Percentiles rank a stretch among this genome's conserved stretches.
Evolutionary conservation across 2,797 vertebrate genomes (phyloP).

Genomic region (Paedocypris micromegethes): DNA sequence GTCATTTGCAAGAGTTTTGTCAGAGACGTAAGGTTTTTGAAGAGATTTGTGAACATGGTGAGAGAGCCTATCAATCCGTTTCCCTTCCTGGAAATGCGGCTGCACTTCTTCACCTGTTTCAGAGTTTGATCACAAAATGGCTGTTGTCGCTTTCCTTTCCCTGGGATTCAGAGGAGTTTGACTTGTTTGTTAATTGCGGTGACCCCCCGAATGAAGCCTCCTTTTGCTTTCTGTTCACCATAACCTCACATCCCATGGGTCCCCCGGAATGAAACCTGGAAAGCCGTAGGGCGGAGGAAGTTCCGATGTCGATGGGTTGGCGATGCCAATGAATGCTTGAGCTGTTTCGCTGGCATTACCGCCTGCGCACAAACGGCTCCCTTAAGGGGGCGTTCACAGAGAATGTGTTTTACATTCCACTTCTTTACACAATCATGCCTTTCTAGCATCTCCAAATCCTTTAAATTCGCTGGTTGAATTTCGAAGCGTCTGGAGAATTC

Average conservation of each 20-base stretch:
- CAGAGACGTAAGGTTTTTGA: constrained; percentile 70
- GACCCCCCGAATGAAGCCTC: constrained; percentile 58
- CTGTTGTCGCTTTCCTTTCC: constrained; percentile 52
- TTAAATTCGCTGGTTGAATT: no score
- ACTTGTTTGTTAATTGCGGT: constrained; percentile 44
- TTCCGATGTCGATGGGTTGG: not conserved
- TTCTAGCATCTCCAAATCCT: no score
- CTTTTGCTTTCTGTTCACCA: constrained; percentile 17
- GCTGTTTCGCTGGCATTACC: constrained; percentile 26
- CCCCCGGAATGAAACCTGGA: constrained; percentile 18
- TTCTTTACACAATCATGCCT: no score
- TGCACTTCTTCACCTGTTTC: constrained; percentile 37
- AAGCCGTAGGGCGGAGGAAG: not conserved
- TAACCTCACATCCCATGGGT: constrained; percentile 31
- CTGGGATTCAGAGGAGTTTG: constrained; percentile 41
- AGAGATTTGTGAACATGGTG: constrained; percentile 75
- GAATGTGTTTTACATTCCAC: no score
- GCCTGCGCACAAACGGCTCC: constrained; percentile 19
- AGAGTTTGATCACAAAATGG: constrained; percentile 52
- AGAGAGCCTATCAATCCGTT: constrained; percentile 55
- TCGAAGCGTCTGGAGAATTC: no score
- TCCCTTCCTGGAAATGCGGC: constrained; percentile 46
- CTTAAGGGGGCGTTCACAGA: not conserved
- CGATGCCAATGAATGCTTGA: constrained; percentile 19
- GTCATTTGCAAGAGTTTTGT: constrained; percentile 66